phyloP scores from a whole-genome alignment of 1,140 invertebrate genomes.

The Nasonia giraulti region DNA sequence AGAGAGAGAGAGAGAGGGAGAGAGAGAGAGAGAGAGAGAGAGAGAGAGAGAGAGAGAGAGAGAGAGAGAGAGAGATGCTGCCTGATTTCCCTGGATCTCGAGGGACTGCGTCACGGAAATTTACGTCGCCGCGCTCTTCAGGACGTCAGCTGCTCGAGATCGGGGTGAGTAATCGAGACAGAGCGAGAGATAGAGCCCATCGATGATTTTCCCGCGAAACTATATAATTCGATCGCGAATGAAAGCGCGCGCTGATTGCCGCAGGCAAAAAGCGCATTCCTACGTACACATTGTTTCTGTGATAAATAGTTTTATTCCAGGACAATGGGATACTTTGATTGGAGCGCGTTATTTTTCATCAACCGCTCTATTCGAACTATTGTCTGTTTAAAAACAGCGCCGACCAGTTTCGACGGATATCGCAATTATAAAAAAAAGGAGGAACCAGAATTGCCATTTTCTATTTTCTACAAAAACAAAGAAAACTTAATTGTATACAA shows the following conservation, averaged over 20 bases:
- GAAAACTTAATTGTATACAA: too few relatives aligned
- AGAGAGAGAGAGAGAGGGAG: too few relatives aligned
- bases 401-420: not conserved
- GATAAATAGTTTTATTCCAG: not conserved
- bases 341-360: not conserved
- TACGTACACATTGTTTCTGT: not conserved
- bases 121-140: not conserved
- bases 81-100: not conserved
- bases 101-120: not conserved
- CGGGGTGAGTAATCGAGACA: not conserved
- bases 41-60: slow-evolving; percentile 52
- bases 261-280: not conserved
- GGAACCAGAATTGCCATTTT: too few relatives aligned
- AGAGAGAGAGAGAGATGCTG: not conserved
- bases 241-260: not conserved
- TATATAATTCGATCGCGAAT: not conserved
- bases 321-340: too few relatives aligned
- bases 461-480: too few relatives aligned
- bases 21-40: too few relatives aligned
- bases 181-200: not conserved
- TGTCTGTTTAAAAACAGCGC: not conserved
- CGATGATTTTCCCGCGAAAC: not conserved
- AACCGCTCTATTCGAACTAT: not conserved
- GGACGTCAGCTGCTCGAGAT: not conserved
- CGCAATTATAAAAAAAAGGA: not conserved